phyloP scores from a whole-genome alignment of 1,140 invertebrate genomes.

The Teleopsis dalmanni region DNA sequence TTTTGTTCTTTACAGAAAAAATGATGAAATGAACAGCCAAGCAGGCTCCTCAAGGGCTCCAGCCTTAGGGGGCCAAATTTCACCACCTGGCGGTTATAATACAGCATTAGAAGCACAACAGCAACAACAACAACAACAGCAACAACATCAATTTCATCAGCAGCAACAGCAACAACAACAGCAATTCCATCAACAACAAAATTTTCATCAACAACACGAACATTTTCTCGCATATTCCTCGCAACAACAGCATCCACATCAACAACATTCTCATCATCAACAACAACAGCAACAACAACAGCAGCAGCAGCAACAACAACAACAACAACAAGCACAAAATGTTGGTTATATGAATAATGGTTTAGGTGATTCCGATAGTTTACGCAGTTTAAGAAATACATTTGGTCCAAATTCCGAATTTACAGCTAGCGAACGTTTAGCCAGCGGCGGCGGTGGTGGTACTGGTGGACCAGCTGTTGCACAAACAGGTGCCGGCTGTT shows the following conservation, averaged over 20 bases:
- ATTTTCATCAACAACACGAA: constrained; percentile 28
- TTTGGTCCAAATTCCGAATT: constrained; percentile 42
- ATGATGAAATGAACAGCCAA: constrained; percentile 45
- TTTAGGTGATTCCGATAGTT: constrained; percentile 27
- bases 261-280: constrained; percentile 14
- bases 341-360: no score
- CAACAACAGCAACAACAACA: constrained; percentile 10
- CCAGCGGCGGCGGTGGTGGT: not conserved
- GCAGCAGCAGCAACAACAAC: constrained; percentile 8
- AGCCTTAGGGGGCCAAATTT: constrained; percentile 45
- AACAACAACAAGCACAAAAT: constrained; percentile 11
- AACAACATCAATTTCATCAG: constrained; percentile 19
- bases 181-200: constrained; percentile 22
- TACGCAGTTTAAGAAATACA: constrained; percentile 39
- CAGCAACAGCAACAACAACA: constrained; percentile 20
- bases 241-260: constrained; percentile 29
- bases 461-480: constrained; percentile 28
- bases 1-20: constrained; percentile 36
- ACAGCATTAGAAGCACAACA: constrained; percentile 8
- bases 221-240: no score
- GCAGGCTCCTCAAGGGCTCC: constrained; percentile 45
- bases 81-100: constrained; percentile 36
- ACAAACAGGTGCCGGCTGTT: constrained; percentile 28
- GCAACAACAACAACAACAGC: constrained; percentile 11
- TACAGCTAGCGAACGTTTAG: constrained; percentile 21